phyloP scores from a whole-genome alignment of 2,797 vertebrate genomes.

The Phalanger gymnotis region DNA sequence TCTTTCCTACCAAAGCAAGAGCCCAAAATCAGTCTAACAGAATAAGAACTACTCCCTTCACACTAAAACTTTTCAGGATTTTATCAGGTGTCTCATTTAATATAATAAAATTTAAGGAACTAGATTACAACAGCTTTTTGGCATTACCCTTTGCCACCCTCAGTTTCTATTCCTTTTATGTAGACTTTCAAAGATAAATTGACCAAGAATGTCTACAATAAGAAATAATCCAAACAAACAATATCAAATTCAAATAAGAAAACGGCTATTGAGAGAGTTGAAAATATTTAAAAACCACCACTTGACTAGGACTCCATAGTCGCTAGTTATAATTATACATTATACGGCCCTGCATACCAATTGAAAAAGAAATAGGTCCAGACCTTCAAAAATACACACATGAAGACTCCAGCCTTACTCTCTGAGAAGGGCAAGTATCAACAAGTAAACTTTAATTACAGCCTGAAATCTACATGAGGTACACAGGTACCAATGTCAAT shows the following conservation, averaged over 20 bases:
- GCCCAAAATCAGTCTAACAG: background rate
- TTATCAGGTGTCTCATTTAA: slow-evolving; percentile 27
- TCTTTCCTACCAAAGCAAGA: background rate
- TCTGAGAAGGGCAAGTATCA: slow-evolving; percentile 6
- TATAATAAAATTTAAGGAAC: slow-evolving; percentile 30
- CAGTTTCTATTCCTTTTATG: slow-evolving; percentile 8
- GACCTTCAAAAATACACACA: background rate
- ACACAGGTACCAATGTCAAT: slow-evolving; percentile 46
- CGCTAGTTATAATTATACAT: background rate
- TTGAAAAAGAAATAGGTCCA: background rate
- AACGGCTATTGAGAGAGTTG: background rate
- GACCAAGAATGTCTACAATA: slow-evolving; percentile 1
- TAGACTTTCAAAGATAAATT: slow-evolving; percentile 49
- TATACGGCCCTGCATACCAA: background rate
- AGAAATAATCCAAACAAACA: slow-evolving; percentile 7
- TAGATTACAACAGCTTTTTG: background rate
- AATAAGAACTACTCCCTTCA: background rate
- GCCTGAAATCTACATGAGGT: slow-evolving; percentile 19
- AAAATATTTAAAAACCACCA: slow-evolving; percentile 25
- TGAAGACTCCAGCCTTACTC: background rate
- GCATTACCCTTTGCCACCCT: slow-evolving; percentile 21
- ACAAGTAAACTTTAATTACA: slow-evolving; percentile 18
- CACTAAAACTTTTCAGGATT: background rate
- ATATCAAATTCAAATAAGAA: slow-evolving; percentile 43
- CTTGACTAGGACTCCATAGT: background rate